phyloP scores from a whole-genome alignment of 1,140 invertebrate species.

The Heliconius nattereri region DNA sequence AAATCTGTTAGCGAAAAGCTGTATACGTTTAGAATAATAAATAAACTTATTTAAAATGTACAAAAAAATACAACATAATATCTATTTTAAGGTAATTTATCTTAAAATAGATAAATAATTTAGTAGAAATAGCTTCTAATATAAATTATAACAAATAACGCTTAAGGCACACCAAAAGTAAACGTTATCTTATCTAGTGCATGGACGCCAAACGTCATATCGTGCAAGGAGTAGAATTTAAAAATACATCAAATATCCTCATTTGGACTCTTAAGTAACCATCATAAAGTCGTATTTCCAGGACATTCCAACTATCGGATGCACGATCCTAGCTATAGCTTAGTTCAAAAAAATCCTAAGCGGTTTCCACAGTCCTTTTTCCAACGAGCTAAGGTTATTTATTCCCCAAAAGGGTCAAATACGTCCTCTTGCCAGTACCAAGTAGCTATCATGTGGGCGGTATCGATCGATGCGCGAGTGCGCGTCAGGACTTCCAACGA shows the following conservation, averaged over 20 bases:
- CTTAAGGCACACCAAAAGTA: background rate
- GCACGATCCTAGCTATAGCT: constrained; percentile 30
- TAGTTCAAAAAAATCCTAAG: constrained; percentile 37
- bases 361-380: constrained; percentile 11
- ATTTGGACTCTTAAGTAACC: background rate
- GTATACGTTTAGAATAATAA: no score
- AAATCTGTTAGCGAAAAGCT: no score
- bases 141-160: background rate
- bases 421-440: constrained; percentile 42
- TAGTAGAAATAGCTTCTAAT: background rate
- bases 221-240: constrained; percentile 32
- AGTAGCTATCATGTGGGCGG: constrained; percentile 61
- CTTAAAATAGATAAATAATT: no score
- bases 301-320: constrained; percentile 34
- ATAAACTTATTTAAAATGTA: no score
- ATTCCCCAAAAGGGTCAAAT: constrained; percentile 19
- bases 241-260: background rate
- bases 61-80: no score
- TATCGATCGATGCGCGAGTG: constrained; percentile 71
- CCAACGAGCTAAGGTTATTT: constrained; percentile 25
- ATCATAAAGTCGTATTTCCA: constrained; percentile 3
- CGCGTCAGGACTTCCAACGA: constrained; percentile 44
- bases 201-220: constrained; percentile 20
- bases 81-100: no score
- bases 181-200: constrained; percentile 25